Base-by-base conservation (phyloP, 2,113 vertebrate genomes). In the Centrocercus urophasianus region DNA sequence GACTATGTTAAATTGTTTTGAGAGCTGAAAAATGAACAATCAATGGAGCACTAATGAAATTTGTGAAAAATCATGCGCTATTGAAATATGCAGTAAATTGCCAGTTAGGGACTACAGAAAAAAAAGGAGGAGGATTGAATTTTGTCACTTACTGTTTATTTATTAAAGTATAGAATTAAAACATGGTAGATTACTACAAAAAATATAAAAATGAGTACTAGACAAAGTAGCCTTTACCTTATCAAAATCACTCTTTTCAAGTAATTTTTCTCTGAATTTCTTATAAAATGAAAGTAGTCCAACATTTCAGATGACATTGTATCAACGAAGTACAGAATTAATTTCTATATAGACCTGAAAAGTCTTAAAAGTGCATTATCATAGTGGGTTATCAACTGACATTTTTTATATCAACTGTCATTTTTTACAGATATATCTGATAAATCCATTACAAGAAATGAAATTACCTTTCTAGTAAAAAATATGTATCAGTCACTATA, bases 11-110 rank as follows among this genome's bases (percentile, higher is more conserved):
- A 97, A 98, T 97, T 97, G 97, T 97, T 98, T 97, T 97, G 88
- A 97, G 96, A 97, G 90, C 84, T 97, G 83, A 97, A 97, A 98
- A 98, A 97, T 97, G 96, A 96, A 94, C 96, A 97, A 97, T 98
- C 96, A 97, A 97, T 97, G 93, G 61, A 94, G 81, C 95, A 81
- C 75, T 98, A 98, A 98, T 97, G 96, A 98, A 98, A 98, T 97
- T 95, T 98, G 91, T 96, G 95, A 95, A 96, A 97, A 97, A 98
- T 97, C 78, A 93, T 89, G 86, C 79, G 76, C 93, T 96, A 96
- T 95, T 97, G 92, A 97, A 97, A 97, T 95, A 95, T 24, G 65
- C 25, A 54, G 57, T 67, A 95, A 95, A 93, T 96, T 96, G 43
- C 60, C 77, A 88, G 83, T 86, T 94, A 85, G 61, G 50, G 43